These are phyloP conservation scores for Aleiodes sp. DNA, from an alignment of 1,140 invertebrate species.

Conservation along the genomic window DNA sequence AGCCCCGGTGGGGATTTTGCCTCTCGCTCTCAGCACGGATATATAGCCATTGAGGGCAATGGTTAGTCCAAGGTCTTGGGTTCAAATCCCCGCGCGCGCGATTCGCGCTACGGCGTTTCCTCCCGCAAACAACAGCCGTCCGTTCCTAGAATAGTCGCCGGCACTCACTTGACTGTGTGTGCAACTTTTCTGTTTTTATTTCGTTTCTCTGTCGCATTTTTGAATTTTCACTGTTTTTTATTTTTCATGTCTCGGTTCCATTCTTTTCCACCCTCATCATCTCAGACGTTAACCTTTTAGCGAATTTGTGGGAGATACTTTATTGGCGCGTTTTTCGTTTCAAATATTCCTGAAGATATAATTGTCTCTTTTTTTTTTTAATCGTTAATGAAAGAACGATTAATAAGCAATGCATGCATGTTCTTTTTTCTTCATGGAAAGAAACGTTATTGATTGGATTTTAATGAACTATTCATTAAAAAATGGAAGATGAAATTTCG, in stretches of 20 bases:
- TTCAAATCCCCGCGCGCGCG: constrained; percentile 54
- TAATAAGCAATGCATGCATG: not conserved
- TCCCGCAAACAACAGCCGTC: constrained; percentile 58
- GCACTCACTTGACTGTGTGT: constrained; percentile 11
- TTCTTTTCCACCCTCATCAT: too few relatives aligned
- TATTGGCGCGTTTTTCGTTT: too few relatives aligned
- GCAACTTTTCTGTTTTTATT: not conserved
- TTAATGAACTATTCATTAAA: not conserved
- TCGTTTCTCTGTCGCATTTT: not conserved
- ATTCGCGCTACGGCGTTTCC: constrained; percentile 50
- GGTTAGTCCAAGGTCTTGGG: constrained; percentile 66
- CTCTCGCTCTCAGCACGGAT: constrained; percentile 35
- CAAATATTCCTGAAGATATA: too few relatives aligned
- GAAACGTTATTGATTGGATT: not conserved
- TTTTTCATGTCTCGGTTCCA: too few relatives aligned
- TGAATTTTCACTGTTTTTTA: not conserved
- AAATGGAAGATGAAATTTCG: not conserved
- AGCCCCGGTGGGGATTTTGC: constrained; percentile 1
- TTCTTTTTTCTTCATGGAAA: not conserved
- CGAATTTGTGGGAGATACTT: too few relatives aligned
- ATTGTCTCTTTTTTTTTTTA: not conserved
- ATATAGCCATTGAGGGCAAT: constrained; percentile 66
- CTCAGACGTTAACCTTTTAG: too few relatives aligned
- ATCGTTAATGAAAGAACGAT: not conserved
- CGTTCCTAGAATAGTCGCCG: constrained; percentile 58